Conservation (phyloP, 2,113 vertebrate species). For the Xiphias gladius region DNA sequence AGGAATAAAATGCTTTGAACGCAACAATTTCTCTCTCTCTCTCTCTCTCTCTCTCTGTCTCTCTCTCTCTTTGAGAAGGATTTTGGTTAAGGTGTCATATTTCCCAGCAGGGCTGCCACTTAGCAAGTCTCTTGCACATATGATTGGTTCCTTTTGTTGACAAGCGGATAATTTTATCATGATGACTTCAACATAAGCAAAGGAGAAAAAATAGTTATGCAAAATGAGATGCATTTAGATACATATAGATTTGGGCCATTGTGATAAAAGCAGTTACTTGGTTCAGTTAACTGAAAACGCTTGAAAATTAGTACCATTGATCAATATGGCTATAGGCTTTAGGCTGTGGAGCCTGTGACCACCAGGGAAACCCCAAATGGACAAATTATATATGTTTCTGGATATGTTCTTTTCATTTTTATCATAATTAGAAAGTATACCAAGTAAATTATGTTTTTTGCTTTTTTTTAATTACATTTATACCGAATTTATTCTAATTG, state of each 20-base stretch:
- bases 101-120: constrained; percentile 47
- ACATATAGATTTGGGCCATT: background rate
- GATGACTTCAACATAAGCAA: constrained; percentile 22
- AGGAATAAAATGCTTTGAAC: constrained; percentile 87
- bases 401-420: background rate
- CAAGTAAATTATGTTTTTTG: background rate
- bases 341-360: background rate
- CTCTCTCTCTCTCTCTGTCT: constrained; percentile 42
- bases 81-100: constrained; percentile 88
- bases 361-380: background rate
- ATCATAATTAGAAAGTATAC: background rate
- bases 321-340: background rate
- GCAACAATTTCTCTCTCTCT: constrained; percentile 78
- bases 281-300: background rate
- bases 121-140: constrained; percentile 60
- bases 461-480: too few species aligned
- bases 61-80: constrained; percentile 80
- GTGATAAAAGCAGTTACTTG: background rate
- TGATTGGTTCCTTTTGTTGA: constrained; percentile 62
- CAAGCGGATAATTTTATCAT: constrained; percentile 52
- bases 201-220: background rate
- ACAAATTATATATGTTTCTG: background rate
- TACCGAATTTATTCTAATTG: background rate
- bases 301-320: background rate
- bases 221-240: background rate